phyloP scores from a whole-genome alignment of 2,797 vertebrate genomes.

The Diceros bicornis region DNA sequence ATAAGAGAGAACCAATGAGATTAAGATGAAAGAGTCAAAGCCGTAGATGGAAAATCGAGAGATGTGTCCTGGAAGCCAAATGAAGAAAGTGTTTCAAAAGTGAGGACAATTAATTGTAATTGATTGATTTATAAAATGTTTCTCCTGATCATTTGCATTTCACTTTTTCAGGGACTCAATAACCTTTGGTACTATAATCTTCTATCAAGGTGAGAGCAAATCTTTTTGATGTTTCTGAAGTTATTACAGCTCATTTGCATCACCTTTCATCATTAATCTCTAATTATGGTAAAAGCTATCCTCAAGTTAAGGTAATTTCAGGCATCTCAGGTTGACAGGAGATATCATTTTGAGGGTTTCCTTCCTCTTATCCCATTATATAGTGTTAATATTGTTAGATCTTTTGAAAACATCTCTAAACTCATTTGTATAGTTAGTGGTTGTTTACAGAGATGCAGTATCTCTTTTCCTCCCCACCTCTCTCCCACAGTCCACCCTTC shows the following conservation, averaged over 20 bases:
- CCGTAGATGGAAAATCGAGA: background rate
- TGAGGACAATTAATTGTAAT: background rate
- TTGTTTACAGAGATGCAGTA: background rate
- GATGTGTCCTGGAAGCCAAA: background rate
- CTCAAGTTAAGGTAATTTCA: background rate
- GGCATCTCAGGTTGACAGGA: background rate
- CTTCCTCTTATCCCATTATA: background rate
- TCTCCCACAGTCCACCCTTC: background rate
- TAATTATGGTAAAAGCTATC: background rate
- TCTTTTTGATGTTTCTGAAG: background rate
- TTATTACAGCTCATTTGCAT: background rate
- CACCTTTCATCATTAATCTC: background rate
- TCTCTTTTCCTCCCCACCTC: background rate
- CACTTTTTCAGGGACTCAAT: background rate
- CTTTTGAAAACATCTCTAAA: slow-evolving; percentile 15
- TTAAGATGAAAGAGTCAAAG: background rate
- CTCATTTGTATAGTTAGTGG: background rate
- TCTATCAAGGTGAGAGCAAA: background rate
- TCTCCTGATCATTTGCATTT: background rate
- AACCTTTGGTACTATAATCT: background rate
- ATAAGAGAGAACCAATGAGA: background rate
- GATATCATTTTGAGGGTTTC: background rate
- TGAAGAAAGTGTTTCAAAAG: background rate
- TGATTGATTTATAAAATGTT: background rate
- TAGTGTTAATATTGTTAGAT: background rate